These are phyloP conservation scores for Tenthredo livida DNA, from an alignment of 2,888 invertebrate genomes.

Conservation along the genomic window DNA sequence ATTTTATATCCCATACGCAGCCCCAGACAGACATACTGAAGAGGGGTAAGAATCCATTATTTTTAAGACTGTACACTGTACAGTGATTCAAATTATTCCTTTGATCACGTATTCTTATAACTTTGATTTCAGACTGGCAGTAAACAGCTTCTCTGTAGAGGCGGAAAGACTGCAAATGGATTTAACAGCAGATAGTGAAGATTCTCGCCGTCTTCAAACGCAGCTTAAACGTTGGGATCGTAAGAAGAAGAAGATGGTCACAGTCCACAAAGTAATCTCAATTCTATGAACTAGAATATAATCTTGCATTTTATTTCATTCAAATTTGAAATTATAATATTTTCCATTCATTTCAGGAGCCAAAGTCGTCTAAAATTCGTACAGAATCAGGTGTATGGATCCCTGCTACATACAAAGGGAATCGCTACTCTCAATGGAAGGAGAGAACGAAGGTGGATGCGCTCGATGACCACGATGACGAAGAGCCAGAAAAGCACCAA, in stretches of 20 bases:
- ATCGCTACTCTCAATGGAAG: constrained; percentile 93
- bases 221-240: constrained; percentile 93
- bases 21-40: constrained; percentile 92
- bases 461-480: constrained; percentile 78
- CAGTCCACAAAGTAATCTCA: constrained; percentile 81
- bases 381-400: constrained; percentile 98
- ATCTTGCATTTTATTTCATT: neutral
- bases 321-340: constrained; percentile 12
- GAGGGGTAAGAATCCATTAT: constrained; percentile 81
- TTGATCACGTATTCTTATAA: constrained; percentile 17
- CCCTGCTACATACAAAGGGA: constrained; percentile 95
- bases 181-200: constrained; percentile 89
- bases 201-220: constrained; percentile 81
- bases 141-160: constrained; percentile 89
- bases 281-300: constrained; percentile 45
- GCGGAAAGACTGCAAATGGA: constrained; percentile 91
- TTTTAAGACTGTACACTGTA: neutral
- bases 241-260: constrained; percentile 97
- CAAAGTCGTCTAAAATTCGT: constrained; percentile 88
- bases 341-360: constrained; percentile 75
- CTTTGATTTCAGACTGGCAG: constrained; percentile 82
- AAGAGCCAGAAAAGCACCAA: constrained; percentile 65
- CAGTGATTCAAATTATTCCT: constrained; percentile 46
- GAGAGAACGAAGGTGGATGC: constrained; percentile 84
- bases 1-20: constrained; percentile 92